Evolutionary conservation across 2,113 vertebrate species (phyloP).

Genomic region (Clupea harengus): DNA sequence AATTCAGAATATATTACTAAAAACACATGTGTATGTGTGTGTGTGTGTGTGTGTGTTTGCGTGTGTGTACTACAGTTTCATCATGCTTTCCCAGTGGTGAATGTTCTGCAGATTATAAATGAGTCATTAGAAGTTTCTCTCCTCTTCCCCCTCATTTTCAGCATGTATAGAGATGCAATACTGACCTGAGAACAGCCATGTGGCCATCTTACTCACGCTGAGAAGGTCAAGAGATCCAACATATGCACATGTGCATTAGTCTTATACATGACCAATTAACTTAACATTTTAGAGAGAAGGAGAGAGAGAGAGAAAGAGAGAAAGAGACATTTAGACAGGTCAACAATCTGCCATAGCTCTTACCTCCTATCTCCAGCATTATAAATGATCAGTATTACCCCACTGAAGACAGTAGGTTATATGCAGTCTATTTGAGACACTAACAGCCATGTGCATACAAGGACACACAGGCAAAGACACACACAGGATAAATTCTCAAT

Average conservation of each 20-base stretch:
- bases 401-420: background rate
- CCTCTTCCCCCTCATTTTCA: no score
- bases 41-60: no score
- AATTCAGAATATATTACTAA: no score
- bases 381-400: background rate
- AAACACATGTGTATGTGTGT: no score
- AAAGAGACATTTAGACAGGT: background rate
- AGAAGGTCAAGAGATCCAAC: background rate
- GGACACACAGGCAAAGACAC: constrained; percentile 3
- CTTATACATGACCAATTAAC: background rate
- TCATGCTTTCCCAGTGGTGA: no score
- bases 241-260: background rate
- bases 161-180: no score
- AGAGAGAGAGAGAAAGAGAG: no score
- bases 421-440: background rate
- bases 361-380: background rate
- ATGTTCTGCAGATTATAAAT: no score
- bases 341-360: background rate
- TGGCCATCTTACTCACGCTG: background rate
- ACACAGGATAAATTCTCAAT: constrained; percentile 10
- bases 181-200: no score
- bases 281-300: background rate
- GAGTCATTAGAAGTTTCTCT: no score
- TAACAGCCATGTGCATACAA: background rate
- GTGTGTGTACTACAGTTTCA: no score